A percentile compares a stretch with the other conserved stretches of the same genome.
Evolutionary conservation across 2,797 vertebrate species (phyloP).

Genomic region (Pterois miles): DNA sequence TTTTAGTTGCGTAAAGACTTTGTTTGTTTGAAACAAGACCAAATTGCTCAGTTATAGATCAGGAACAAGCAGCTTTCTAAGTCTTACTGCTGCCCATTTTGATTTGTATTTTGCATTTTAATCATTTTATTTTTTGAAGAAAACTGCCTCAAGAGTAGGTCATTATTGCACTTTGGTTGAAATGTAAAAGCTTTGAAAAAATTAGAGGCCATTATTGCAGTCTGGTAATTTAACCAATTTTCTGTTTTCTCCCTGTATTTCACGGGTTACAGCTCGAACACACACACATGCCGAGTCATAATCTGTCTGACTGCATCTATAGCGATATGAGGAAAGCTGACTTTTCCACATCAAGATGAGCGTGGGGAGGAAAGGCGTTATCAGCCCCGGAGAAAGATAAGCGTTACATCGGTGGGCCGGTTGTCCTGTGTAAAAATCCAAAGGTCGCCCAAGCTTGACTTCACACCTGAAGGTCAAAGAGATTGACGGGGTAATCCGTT

Average conservation of each 20-base stretch:
- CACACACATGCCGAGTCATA: constrained; percentile 21
- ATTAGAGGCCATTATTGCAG: constrained; percentile 3
- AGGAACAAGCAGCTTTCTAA: not conserved
- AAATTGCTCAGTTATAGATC: not conserved
- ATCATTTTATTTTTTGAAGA: not conserved
- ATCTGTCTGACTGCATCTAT: constrained; percentile 68
- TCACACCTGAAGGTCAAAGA: constrained; percentile 77
- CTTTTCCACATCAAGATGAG: constrained; percentile 74
- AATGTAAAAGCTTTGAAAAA: constrained; percentile 19
- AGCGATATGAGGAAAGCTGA: constrained; percentile 71
- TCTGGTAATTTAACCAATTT: constrained; percentile 22
- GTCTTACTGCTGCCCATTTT: not conserved
- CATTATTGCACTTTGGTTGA: constrained; percentile 25
- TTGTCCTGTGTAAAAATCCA: constrained; percentile 65
- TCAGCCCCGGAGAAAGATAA: constrained; percentile 74
- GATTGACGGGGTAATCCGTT: constrained; percentile 70
- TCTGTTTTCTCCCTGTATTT: constrained; percentile 2
- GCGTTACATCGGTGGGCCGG: constrained; percentile 49
- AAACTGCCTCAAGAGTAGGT: not conserved
- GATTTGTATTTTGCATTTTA: not conserved
- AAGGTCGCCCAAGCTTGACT: constrained; percentile 73
- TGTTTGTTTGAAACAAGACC: too few species aligned
- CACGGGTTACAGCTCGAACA: constrained; percentile 11
- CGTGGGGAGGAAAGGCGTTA: constrained; percentile 53
- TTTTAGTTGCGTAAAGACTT: too few species aligned